A percentile compares a stretch with the other conserved stretches of the same genome.
Conservation (phyloP, 2,113 vertebrate species). For the Hylia prasina region DNA sequence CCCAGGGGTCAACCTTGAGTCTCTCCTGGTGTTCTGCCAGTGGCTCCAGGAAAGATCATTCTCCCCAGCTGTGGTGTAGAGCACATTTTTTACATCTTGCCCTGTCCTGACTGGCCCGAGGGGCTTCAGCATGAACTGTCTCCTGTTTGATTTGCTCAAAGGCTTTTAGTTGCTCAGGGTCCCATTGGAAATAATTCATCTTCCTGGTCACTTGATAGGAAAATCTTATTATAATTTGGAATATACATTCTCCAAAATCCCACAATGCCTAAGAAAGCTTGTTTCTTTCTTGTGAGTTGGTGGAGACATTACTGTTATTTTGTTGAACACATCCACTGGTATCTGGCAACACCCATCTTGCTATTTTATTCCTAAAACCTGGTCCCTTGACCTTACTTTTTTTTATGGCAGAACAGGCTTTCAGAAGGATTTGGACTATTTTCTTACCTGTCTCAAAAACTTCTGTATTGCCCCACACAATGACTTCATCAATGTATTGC, state of each 20-base stretch:
- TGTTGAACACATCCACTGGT: neutral
- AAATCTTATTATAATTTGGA: neutral
- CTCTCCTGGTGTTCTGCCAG: neutral
- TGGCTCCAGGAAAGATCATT: neutral
- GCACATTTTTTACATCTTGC: neutral
- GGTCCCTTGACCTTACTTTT: neutral
- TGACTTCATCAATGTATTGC: neutral
- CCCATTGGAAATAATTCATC: neutral
- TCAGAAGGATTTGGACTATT: neutral
- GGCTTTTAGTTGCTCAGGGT: neutral
- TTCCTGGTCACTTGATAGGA: neutral
- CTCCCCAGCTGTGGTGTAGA: neutral
- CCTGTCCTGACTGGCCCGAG: neutral
- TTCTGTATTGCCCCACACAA: neutral
- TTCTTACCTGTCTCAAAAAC: neutral
- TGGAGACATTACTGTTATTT: neutral
- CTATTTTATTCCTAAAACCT: neutral
- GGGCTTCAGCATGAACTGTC: neutral
- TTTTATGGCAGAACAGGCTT: neutral
- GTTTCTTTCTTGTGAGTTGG: neutral
- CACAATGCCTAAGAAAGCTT: neutral
- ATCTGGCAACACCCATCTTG: neutral
- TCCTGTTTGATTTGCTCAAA: neutral
- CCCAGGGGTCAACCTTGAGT: neutral
- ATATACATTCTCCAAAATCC: neutral